These are phyloP conservation scores for Atherix ibis DNA, from an alignment of 2,888 invertebrate species.

Conservation along the genomic window DNA sequence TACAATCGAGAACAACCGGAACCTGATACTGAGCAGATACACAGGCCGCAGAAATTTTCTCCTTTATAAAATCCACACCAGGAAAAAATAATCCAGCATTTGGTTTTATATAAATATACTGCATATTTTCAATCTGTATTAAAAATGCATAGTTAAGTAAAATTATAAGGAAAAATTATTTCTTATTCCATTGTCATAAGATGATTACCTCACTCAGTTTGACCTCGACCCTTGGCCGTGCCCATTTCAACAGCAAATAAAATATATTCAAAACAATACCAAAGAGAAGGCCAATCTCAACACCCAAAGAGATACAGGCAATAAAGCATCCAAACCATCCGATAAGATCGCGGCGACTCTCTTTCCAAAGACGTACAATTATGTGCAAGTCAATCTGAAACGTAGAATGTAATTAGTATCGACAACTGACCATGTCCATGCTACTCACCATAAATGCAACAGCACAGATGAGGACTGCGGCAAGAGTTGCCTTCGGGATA, in stretches of 20 bases:
- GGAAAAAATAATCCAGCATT: slow-evolving; percentile 54
- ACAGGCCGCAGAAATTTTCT: slow-evolving; percentile 38
- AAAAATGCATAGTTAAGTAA: slow-evolving; percentile 2
- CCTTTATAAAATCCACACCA: slow-evolving; percentile 46
- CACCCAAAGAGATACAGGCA: slow-evolving; percentile 49
- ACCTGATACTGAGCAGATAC: slow-evolving; percentile 30
- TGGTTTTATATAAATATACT: slow-evolving; percentile 44
- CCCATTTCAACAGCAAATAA: slow-evolving; percentile 47
- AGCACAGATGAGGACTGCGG: slow-evolving; percentile 79
- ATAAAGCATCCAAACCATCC: slow-evolving; percentile 52
- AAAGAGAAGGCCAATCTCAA: slow-evolving; percentile 63
- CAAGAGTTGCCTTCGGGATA: slow-evolving; percentile 70
- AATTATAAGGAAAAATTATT: neutral
- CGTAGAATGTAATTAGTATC: slow-evolving; percentile 13
- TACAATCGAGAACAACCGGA: slow-evolving; percentile 48
- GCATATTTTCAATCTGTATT: slow-evolving; percentile 32
- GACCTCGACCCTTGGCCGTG: slow-evolving; percentile 39
- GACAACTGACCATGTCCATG: too few relatives aligned
- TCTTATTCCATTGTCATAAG: slow-evolving; percentile 1
- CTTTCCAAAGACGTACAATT: slow-evolving; percentile 37
- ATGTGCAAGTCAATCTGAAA: slow-evolving; percentile 39
- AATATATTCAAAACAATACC: slow-evolving; percentile 51
- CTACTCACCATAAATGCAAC: slow-evolving; percentile 60
- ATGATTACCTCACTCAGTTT: slow-evolving; percentile 19
- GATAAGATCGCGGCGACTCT: slow-evolving; percentile 44